Conservation (phyloP, 35 echinoderm and acorn worm species). For the Diadema setosum region DNA sequence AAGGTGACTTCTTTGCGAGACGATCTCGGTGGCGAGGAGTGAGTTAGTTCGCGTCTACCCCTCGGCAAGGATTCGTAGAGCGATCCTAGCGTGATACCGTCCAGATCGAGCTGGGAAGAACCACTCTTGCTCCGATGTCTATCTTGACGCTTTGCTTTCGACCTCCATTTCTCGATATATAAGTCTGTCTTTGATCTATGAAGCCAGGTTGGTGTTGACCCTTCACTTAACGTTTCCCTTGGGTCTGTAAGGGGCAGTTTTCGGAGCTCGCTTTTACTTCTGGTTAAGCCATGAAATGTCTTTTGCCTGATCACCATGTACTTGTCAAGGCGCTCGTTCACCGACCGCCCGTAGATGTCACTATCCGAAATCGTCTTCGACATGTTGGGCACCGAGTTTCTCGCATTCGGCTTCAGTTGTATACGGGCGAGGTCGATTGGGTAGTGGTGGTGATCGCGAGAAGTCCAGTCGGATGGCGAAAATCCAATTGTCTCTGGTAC, state of each 20-base stretch:
- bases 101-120: neutral
- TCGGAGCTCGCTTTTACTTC: conserved; percentile 44
- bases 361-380: neutral
- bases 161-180: conserved; percentile 64
- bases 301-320: conserved; percentile 75
- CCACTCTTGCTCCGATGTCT: neutral
- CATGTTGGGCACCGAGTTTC: neutral
- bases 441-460: neutral
- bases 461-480: conserved; percentile 1
- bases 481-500: neutral
- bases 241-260: conserved; percentile 66
- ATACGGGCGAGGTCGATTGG: conserved; percentile 11
- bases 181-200: conserved; percentile 78
- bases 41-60: neutral
- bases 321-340: conserved; percentile 64
- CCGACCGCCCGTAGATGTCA: neutral
- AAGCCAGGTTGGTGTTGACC: conserved; percentile 23
- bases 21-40: neutral
- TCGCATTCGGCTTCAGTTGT: conserved; percentile 25
- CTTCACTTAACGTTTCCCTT: neutral
- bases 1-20: neutral
- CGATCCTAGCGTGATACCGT: conserved; percentile 47
- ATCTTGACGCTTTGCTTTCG: conserved; percentile 27
- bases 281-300: conserved; percentile 60
- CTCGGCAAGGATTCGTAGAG: conserved; percentile 47